Conservation (phyloP, 1,140 invertebrate species). For the Nomia melanderi region DNA sequence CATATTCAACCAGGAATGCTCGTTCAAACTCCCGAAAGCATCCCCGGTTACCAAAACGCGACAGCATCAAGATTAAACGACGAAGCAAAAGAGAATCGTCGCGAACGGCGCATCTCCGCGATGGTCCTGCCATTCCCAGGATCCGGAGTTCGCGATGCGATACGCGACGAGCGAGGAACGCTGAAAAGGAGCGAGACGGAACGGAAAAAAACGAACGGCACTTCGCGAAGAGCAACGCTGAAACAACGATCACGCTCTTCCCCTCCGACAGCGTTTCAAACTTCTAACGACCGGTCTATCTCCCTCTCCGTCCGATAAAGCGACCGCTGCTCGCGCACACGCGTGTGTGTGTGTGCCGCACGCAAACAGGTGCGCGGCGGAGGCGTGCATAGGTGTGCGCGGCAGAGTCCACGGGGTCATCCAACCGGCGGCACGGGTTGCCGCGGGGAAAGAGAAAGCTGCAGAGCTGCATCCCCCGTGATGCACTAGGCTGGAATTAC, state of each 20-base stretch:
- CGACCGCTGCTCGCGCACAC: slow-evolving; percentile 12
- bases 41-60: no score
- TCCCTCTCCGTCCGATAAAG: slow-evolving; percentile 55
- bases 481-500: slow-evolving; percentile 54
- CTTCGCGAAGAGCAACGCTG: not conserved
- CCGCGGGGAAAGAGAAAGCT: slow-evolving; percentile 28
- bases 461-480: no score
- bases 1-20: no score
- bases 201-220: not conserved
- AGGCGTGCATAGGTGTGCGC: slow-evolving; percentile 12
- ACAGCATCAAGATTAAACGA: no score
- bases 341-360: not conserved
- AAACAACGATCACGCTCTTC: slow-evolving; percentile 48
- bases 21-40: no score
- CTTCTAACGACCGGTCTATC: slow-evolving; percentile 60
- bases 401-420: slow-evolving; percentile 63
- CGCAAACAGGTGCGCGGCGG: not conserved
- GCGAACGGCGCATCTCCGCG: no score
- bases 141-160: no score
- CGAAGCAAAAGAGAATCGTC: no score
- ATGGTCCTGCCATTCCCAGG: no score
- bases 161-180: not conserved
- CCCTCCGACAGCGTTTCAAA: slow-evolving; percentile 40
- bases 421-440: no score
- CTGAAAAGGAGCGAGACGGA: not conserved